These are phyloP conservation scores for Sebastolobus altivelis DNA, from an alignment of 2,797 vertebrate species.

Conservation along the genomic window DNA sequence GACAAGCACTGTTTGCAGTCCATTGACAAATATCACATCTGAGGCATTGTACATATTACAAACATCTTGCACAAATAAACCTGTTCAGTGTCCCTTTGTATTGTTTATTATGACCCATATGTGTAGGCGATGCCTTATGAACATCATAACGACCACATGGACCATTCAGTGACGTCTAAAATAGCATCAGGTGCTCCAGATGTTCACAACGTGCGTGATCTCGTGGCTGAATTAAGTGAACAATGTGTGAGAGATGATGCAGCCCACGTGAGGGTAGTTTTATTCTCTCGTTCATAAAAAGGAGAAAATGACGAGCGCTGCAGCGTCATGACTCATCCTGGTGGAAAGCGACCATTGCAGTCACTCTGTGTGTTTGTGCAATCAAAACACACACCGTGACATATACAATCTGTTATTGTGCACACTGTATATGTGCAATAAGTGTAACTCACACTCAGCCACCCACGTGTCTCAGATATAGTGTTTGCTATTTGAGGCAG, in stretches of 20 bases:
- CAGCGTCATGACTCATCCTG: conserved; percentile 30
- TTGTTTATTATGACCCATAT: neutral
- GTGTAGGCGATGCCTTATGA: neutral
- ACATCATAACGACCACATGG: neutral
- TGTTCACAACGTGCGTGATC: neutral
- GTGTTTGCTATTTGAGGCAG: neutral
- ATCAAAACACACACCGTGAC: conserved; percentile 3
- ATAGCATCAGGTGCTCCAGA: neutral
- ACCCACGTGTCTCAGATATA: neutral
- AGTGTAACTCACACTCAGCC: neutral
- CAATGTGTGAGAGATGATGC: neutral
- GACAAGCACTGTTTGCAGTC: neutral
- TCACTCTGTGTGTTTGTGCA: neutral
- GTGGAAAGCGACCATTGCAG: conserved; percentile 12
- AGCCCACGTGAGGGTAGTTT: neutral
- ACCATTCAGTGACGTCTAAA: neutral
- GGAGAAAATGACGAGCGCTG: conserved; percentile 5
- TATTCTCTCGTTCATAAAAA: conserved; percentile 5
- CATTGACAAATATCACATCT: neutral
- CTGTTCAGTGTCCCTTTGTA: neutral
- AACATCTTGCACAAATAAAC: conserved; percentile 4
- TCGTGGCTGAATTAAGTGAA: neutral
- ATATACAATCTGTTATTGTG: neutral
- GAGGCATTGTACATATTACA: neutral
- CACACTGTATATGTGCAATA: neutral